Evolutionary conservation across 2,888 invertebrate species (phyloP), one percentile per base, ranked within the genome.

Genomic region (Cephus pulcher): DNA sequence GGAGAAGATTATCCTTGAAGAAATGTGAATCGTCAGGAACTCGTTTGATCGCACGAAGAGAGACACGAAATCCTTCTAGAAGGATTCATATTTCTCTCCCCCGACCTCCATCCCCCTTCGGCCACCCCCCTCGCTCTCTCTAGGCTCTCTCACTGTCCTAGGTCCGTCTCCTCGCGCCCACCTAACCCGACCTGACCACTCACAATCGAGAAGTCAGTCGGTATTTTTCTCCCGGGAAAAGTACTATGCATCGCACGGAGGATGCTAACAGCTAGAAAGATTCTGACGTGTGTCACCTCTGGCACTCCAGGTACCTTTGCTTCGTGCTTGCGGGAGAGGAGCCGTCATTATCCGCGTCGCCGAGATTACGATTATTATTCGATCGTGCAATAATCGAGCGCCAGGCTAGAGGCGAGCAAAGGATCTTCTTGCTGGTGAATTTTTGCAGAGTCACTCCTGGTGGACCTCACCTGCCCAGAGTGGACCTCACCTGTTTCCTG

Each of bases 331-430:
- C 37, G 56, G 56, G 56, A 23, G 23, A 56, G 56, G 56, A 56
- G 79, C 84, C 86, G 84, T 86, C 87, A 86, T 89, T 89, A 88
- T 85, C 82, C 78, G 77, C 81, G 80, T 82, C 81, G 79, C 83
- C 84, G 86, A 86, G 89, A 90, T 89, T 89, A 87, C 88, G 88
- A 90, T 90, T 88, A 89, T 90, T 90, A 88, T 87, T 88, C 86
- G 87, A 87, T 87, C 88, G 84, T 82, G 84, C 87, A 88, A 89
- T 88, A 89, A 89, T 90, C 89, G 88, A 90, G 88, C 89, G 87
- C 89, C 87, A 56, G 56, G 56, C 56, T 2, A 23, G 56, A 56
- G 23, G 12, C 30, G 71, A 33, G 23, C 71, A 34, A 11, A 23
- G 30, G 30, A 56, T 56, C 56, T 9, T 56, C 56, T 56, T 56